Conservation (phyloP, 2,113 vertebrate species). For the Myodes glareolus region DNA sequence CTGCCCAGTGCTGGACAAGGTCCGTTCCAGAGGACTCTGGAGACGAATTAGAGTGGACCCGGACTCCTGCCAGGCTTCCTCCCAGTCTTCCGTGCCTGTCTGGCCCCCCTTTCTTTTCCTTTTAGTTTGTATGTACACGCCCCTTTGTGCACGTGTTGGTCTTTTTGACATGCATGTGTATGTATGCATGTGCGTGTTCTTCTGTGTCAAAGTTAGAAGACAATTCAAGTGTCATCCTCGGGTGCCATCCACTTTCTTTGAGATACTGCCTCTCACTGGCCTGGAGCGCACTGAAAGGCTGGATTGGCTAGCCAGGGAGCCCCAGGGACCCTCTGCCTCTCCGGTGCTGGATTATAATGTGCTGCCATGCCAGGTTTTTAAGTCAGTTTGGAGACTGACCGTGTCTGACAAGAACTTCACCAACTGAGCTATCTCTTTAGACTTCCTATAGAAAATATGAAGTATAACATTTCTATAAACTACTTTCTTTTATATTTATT, state of each 20-base stretch:
- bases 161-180: rapidly evolving
- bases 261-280: neutral
- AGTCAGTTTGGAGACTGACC: neutral
- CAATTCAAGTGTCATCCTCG: too few species aligned
- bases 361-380: neutral
- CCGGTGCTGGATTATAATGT: neutral
- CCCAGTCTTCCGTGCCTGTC: neutral
- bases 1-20: neutral
- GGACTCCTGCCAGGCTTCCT: neutral
- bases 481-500: neutral
- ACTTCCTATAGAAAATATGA: neutral
- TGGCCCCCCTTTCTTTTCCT: neutral
- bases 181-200: neutral
- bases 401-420: neutral
- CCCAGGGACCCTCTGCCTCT: neutral
- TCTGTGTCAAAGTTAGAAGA: neutral
- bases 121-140: neutral
- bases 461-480: neutral
- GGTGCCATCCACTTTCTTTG: neutral
- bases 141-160: neutral
- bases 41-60: neutral
- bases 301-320: neutral
- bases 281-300: neutral
- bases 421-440: neutral
- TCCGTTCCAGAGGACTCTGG: neutral